Conservation (phyloP, 2,888 invertebrate species). For the Sesia bembeciformis region DNA sequence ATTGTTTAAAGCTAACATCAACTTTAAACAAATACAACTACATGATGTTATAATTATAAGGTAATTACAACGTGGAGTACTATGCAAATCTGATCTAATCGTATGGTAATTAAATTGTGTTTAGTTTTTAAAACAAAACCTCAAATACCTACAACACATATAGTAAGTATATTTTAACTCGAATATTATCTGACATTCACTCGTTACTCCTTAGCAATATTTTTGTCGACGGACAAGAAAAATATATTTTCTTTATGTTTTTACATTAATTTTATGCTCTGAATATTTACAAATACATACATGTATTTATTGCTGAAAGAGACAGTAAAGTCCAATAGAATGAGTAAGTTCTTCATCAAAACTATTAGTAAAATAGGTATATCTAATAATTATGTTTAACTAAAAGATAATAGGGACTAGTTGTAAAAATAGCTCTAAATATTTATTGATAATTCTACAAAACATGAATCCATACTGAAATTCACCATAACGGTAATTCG, state of each 20-base stretch:
- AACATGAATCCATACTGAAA: slow-evolving; percentile 15
- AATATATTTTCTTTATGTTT: slow-evolving; percentile 62
- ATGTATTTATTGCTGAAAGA: slow-evolving; percentile 66
- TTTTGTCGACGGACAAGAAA: slow-evolving; percentile 44
- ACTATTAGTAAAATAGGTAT: slow-evolving; percentile 52
- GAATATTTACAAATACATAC: slow-evolving; percentile 64
- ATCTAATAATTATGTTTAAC: slow-evolving; percentile 52
- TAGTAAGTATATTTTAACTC: too few species aligned
- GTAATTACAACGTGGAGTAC: too few species aligned
- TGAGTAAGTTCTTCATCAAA: slow-evolving; percentile 41
- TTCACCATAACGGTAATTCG: slow-evolving; percentile 1
- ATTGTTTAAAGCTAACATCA: slow-evolving; percentile 46
- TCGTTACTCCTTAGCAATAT: slow-evolving; percentile 1
- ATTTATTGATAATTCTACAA: slow-evolving; percentile 33
- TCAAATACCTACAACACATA: too few species aligned
- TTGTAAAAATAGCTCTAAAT: slow-evolving; percentile 64
- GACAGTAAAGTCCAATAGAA: slow-evolving; percentile 51
- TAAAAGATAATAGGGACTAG: slow-evolving; percentile 65
- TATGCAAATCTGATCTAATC: too few species aligned
- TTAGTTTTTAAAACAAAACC: too few species aligned
- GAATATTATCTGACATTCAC: background rate
- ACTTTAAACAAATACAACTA: slow-evolving; percentile 47
- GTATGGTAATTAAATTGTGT: too few species aligned
- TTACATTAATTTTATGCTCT: slow-evolving; percentile 46
- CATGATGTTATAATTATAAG: slow-evolving; percentile 11